Base-by-base conservation (phyloP, 2,113 vertebrate species). In the Callaeas wilsoni region DNA sequence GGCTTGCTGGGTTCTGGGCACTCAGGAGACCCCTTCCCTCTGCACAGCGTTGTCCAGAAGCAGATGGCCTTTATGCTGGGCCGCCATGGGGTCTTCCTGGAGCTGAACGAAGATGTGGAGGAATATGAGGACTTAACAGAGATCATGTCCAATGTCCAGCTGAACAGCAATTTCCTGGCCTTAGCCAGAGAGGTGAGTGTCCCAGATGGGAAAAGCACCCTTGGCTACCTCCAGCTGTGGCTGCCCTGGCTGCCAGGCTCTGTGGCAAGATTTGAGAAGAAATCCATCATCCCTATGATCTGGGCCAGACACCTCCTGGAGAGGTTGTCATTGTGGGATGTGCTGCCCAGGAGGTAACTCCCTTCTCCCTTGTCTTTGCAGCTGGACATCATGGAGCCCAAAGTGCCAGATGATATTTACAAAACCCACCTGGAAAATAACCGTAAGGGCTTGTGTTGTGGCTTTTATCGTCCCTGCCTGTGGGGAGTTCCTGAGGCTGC, bases 341-440 rank as follows among this genome's bases (percentile, higher is more conserved):
- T 59, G 42, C 46, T 71, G 74, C 16, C 49, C 1, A 5, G 44
- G 76, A n/a, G 50, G 9, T 94, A 75, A 93, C 10, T 6, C 5
- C 16, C 9, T 75, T 80, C 39, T 96, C 25, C 12, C 41, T 84
- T 83, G 73, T 95, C 69, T 96, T 50, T 90, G 56, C 90, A 99
- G 99, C 97, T 99, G 97, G 99, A 99, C 85, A 99, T 99, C 94
- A 99, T 99, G 99, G 99, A 99, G 93, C 99, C 99, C 91, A 99
- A 99, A 98, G 99, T 99, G 49, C 99, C 99, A 1, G 99, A 99
- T 7, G 99, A 99, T 93, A 99, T 99, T 97, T 99, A 99, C 95
- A 99, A 99, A 98, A 99, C 99, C 5, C 99, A 99, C 91, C 97
- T 99, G 95, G 99, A 99, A 97, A 99, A 99, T 97, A 99, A 99